Conservation (phyloP, 2,797 vertebrate species). For the Pipistrellus pygmaeus region DNA sequence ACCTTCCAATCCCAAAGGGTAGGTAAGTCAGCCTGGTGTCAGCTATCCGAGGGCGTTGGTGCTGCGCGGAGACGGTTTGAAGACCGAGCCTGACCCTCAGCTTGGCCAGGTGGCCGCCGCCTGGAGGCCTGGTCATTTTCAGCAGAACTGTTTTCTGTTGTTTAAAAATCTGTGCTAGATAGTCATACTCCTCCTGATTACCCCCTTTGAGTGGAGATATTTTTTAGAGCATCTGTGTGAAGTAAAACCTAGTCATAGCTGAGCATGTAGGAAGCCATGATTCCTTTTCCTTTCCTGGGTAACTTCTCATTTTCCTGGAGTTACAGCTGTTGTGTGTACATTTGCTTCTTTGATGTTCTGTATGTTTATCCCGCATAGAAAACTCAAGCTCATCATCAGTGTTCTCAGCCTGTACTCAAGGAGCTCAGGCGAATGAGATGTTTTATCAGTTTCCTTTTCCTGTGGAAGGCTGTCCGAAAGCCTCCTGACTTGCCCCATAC, state of each 20-base stretch:
- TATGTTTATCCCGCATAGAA: neutral
- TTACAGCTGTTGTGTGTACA: neutral
- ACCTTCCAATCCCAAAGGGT: neutral
- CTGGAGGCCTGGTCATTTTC: neutral
- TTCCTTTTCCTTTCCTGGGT: neutral
- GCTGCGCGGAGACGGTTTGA: too few relatives aligned
- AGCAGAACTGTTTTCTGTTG: neutral
- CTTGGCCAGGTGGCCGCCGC: neutral
- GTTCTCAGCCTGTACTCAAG: neutral
- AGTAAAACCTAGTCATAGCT: neutral
- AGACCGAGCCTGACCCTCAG: neutral
- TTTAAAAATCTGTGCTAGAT: conserved; percentile 3
- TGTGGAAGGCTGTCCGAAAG: neutral
- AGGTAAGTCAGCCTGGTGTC: neutral
- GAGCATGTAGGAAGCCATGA: neutral
- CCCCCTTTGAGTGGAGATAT: neutral
- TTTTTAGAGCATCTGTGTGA: neutral
- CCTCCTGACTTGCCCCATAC: neutral
- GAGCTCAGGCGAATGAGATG: neutral
- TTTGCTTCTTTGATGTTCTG: neutral
- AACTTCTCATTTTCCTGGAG: conserved; percentile 29
- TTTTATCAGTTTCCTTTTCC: neutral
- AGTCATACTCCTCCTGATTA: neutral
- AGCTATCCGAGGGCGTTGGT: neutral
- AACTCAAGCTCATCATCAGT: neutral